phyloP scores from a whole-genome alignment of 1,140 invertebrate genomes.

The Micrasema minimum region DNA sequence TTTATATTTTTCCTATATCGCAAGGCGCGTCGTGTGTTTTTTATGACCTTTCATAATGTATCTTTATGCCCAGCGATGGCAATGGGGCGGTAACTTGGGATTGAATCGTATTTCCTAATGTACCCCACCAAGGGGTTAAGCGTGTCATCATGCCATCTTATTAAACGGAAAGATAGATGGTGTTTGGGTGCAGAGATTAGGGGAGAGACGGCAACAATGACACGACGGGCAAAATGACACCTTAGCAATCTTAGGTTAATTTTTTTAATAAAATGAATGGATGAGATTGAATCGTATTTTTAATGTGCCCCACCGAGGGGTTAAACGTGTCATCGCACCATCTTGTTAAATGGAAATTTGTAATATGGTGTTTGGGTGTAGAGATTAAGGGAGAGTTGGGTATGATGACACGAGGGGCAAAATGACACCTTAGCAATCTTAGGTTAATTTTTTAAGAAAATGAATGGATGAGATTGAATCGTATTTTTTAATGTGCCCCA shows the following conservation, averaged over 20 bases:
- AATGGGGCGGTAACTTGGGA: slow-evolving; percentile 52
- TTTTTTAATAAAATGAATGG: no score
- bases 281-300: no score
- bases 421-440: no score
- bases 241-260: no score
- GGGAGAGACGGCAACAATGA: no score
- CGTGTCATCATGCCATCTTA: slow-evolving; percentile 29
- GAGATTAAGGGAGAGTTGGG: no score
- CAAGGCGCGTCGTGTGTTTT: slow-evolving; percentile 53
- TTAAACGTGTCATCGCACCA: slow-evolving; percentile 27
- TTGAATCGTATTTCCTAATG: slow-evolving; percentile 51
- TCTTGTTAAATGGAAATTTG: slow-evolving; percentile 27
- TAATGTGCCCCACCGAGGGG: no score
- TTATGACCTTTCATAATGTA: slow-evolving; percentile 54
- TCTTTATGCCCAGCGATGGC: slow-evolving; percentile 50
- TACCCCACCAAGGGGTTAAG: slow-evolving; percentile 19
- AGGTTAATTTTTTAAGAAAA: no score
- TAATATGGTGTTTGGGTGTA: slow-evolving; percentile 21
- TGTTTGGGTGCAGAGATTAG: slow-evolving; percentile 20
- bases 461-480: slow-evolving; percentile 52
- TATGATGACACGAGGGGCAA: no score
- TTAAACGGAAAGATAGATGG: slow-evolving; percentile 30
- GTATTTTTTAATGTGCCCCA: slow-evolving; percentile 43
- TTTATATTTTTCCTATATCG: slow-evolving; percentile 53
- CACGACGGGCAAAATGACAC: no score